These are phyloP conservation scores for Smutsia gigantea DNA, from an alignment of 2,797 vertebrate species.

Conservation along the genomic window DNA sequence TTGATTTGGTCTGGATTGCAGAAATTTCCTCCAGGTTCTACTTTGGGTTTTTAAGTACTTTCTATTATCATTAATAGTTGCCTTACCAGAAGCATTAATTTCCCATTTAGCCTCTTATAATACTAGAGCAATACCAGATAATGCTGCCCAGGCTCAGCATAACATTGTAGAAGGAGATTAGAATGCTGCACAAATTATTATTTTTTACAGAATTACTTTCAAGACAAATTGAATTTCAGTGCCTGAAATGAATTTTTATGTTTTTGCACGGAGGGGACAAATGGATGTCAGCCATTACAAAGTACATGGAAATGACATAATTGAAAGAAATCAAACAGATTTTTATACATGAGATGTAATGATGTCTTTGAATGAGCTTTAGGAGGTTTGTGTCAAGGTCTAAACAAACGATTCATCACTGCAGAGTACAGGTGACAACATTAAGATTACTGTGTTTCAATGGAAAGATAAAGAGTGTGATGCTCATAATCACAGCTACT, in stretches of 20 bases:
- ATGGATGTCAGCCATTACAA: conserved; percentile 62
- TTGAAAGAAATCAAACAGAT: conserved; percentile 37
- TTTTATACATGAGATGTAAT: conserved; percentile 59
- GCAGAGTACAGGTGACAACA: conserved; percentile 20
- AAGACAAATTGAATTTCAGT: conserved; percentile 73
- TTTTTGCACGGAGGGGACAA: conserved; percentile 59
- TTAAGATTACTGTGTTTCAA: conserved; percentile 38
- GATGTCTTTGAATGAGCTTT: not conserved
- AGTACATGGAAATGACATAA: conserved; percentile 53
- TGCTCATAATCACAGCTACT: conserved; percentile 4
- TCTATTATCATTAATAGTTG: conserved; percentile 68
- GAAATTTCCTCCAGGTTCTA: conserved; percentile 52
- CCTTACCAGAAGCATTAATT: conserved; percentile 71
- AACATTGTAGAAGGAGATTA: conserved; percentile 56
- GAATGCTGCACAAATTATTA: conserved; percentile 58
- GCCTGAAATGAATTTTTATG: conserved; percentile 52
- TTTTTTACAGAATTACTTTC: conserved; percentile 73
- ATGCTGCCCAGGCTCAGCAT: conserved; percentile 38
- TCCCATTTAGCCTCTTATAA: conserved; percentile 70
- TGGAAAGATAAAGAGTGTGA: conserved; percentile 45
- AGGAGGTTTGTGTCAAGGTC: not conserved
- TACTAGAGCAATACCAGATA: conserved; percentile 57
- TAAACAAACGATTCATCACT: conserved; percentile 56
- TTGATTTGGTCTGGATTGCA: conserved; percentile 67
- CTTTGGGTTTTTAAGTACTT: conserved; percentile 71